phyloP scores from a whole-genome alignment of 2,797 vertebrate genomes.

The Manis pentadactyla region DNA sequence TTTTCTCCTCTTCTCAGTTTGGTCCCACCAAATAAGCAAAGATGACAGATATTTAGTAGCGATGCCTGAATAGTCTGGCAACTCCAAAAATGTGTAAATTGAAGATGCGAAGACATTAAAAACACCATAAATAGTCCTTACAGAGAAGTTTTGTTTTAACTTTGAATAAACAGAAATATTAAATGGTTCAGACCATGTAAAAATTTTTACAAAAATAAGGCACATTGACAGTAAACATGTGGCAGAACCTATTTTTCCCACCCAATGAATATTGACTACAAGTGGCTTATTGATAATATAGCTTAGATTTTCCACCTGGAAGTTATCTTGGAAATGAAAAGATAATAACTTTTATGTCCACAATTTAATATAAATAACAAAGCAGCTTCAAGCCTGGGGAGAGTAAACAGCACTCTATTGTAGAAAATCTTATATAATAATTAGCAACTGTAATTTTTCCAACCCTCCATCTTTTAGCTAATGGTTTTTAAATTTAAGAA shows the following conservation, averaged over 20 bases:
- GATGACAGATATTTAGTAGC: slow-evolving; percentile 41
- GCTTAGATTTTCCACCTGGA: slow-evolving; percentile 6
- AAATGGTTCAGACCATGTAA: not conserved
- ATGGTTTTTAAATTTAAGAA: slow-evolving; percentile 23
- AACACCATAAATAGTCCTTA: slow-evolving; percentile 13
- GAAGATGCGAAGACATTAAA: slow-evolving; percentile 3
- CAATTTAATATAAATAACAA: not conserved
- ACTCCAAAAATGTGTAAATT: slow-evolving; percentile 69
- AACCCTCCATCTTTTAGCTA: not conserved
- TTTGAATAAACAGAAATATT: slow-evolving; percentile 13
- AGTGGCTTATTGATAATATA: not conserved
- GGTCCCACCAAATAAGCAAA: slow-evolving; percentile 32
- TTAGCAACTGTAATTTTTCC: not conserved
- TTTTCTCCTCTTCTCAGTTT: slow-evolving; percentile 50
- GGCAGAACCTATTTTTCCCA: not conserved
- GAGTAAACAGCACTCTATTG: not conserved
- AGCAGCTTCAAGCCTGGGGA: not conserved
- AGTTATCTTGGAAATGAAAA: slow-evolving; percentile 28
- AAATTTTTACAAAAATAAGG: not conserved
- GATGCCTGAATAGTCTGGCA: slow-evolving; percentile 37
- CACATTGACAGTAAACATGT: not conserved
- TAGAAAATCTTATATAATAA: not conserved
- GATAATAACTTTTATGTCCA: not conserved
- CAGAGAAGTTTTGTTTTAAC: not conserved
- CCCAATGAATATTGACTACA: not conserved